Evolutionary conservation across 1,140 invertebrate genomes (phyloP).

Genomic region (Plectus sambesii): DNA sequence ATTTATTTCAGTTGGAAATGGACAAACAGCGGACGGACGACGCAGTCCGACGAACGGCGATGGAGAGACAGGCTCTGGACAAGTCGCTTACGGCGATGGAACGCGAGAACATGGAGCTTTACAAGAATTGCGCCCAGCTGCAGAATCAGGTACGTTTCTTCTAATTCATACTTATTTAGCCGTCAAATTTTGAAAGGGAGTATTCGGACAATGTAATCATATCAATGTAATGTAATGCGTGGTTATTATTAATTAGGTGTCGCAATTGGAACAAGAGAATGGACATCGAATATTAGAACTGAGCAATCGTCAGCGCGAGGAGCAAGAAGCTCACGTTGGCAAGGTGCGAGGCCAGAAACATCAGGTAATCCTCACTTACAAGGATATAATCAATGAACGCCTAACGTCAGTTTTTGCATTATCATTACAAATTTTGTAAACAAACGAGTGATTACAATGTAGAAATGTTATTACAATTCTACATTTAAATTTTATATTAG

Average conservation of each 20-base stretch:
- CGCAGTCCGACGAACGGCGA: conserved; percentile 12
- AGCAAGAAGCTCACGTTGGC: conserved; percentile 15
- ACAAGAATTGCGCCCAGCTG: conserved; percentile 15
- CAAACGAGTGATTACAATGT: too few relatives aligned
- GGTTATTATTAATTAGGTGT: neutral
- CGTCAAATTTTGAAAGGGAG: too few relatives aligned
- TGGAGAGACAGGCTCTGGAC: conserved; percentile 18
- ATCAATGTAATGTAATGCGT: neutral
- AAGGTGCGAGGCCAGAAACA: too few relatives aligned
- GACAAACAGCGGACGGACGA: conserved; percentile 16
- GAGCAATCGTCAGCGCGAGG: conserved; percentile 2
- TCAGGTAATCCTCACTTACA: too few relatives aligned
- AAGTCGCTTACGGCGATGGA: conserved; percentile 20
- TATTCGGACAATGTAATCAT: neutral
- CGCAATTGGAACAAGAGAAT: conserved; percentile 17
- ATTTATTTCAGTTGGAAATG: conserved; percentile 12
- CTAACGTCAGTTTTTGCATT: too few relatives aligned
- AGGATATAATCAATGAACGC: too few relatives aligned
- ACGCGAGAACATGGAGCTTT: conserved; percentile 20
- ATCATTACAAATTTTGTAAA: too few relatives aligned
- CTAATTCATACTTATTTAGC: too few relatives aligned
- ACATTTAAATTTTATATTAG: too few relatives aligned
- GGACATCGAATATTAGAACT: conserved; percentile 13
- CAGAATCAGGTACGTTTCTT: conserved; percentile 15
- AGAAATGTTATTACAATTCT: too few relatives aligned